Evolutionary conservation across 53 echinoderm and acorn worm species (phyloP).

Genomic region (Temnopleurus reevesii): DNA sequence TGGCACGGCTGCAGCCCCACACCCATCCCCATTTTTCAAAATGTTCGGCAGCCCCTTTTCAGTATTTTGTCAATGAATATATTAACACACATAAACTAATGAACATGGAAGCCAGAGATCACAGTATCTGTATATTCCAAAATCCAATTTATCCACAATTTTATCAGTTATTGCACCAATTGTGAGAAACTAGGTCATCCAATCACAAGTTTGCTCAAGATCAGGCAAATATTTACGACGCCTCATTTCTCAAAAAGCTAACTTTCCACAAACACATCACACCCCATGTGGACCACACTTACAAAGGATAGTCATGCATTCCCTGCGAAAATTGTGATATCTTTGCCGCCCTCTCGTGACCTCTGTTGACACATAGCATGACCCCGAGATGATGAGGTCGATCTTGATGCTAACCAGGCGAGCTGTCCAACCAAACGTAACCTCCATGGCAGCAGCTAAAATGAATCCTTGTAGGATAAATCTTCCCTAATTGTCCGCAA

Average conservation of each 20-base stretch:
- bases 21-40: too few relatives aligned
- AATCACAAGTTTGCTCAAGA: neutral
- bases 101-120: neutral
- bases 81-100: too few relatives aligned
- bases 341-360: constrained; percentile 53
- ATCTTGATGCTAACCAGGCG: constrained; percentile 31
- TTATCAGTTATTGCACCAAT: neutral
- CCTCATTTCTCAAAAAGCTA: constrained; percentile 55
- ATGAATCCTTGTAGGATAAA: constrained; percentile 15
- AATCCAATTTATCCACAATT: neutral
- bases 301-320: neutral
- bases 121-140: neutral
- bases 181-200: neutral
- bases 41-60: too few relatives aligned
- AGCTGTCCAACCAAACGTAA: neutral
- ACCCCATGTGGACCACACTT: neutral
- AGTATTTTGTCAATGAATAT: too few relatives aligned
- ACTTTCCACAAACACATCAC: constrained; percentile 44
- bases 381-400: constrained; percentile 55
- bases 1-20: too few relatives aligned
- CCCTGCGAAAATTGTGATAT: constrained; percentile 10
- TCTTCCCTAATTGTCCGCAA: constrained; percentile 1
- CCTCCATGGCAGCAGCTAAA: constrained; percentile 41
- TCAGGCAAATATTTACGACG: constrained; percentile 51
- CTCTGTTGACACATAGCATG: constrained; percentile 49